These are phyloP conservation scores for Phoxinus phoxinus DNA, from an alignment of 2,113 vertebrate genomes.

Conservation along the genomic window DNA sequence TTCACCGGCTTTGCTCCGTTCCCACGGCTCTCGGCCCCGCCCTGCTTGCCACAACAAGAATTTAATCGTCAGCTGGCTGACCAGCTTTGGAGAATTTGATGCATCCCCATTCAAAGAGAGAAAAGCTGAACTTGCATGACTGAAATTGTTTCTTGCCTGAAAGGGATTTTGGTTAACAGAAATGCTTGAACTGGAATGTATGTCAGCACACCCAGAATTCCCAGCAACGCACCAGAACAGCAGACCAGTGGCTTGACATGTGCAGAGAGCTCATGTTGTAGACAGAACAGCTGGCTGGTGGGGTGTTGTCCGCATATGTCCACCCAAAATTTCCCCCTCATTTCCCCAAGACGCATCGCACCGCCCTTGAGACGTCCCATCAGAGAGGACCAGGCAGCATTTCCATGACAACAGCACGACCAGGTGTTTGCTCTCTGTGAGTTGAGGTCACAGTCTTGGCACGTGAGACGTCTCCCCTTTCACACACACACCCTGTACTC, in stretches of 20 bases:
- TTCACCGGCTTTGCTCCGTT: too few species aligned
- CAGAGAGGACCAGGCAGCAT: slow-evolving; percentile 20
- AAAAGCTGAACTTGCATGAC: too few species aligned
- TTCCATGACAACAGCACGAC: slow-evolving; percentile 30
- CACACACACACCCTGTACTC: background rate
- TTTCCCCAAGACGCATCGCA: slow-evolving; percentile 25
- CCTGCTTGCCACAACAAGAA: too few species aligned
- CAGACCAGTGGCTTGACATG: slow-evolving; percentile 10
- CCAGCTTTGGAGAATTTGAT: too few species aligned
- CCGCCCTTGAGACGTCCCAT: slow-evolving; percentile 20
- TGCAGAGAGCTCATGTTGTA: background rate
- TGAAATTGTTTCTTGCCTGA: too few species aligned
- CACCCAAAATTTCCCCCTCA: slow-evolving; percentile 37
- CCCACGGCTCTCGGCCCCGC: too few species aligned
- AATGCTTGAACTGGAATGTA: background rate
- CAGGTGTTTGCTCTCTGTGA: slow-evolving; percentile 35
- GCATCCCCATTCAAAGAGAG: too few species aligned
- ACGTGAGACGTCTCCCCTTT: background rate
- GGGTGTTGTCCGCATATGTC: slow-evolving; percentile 20
- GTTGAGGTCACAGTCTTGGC: slow-evolving; percentile 32
- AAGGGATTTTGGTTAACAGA: background rate
- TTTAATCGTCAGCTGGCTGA: too few species aligned
- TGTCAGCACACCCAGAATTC: slow-evolving; percentile 17
- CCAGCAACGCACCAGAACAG: background rate
- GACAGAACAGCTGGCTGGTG: slow-evolving; percentile 34